Base-by-base conservation (phyloP, 1,140 invertebrate genomes). In the Dreissena polymorpha region DNA sequence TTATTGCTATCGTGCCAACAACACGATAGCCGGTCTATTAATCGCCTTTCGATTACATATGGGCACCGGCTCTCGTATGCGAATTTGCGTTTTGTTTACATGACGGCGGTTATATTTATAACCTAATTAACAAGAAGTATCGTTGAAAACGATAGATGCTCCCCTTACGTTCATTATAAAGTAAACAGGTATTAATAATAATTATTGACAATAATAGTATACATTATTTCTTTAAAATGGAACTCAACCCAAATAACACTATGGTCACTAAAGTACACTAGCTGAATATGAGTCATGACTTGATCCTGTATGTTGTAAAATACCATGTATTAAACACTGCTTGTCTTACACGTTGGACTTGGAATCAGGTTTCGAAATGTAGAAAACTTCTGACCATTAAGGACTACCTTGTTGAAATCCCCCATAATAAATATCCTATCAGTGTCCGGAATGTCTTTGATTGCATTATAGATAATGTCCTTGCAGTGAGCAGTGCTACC, bases 341-440 rank as follows among this genome's bases (percentile, higher is more conserved):
- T 53, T 27, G 73, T 75, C 55, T n/a, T 75, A 51, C 73, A 75
- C 14, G 53, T 75, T 75, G 73, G 55, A 25, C 23, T 27, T 23
- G 2, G 12, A 25, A 75, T 21, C 23, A 39, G 23, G 73, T 21
- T 13, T 51, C 10, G 10, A 27, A 23, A 75, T 55, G n/a, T 27
- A 14, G 14, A 14, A 23, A 67, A 67, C 14, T 29, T 57, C 29
- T 49, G 12, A 53, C 10, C 27, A 29, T 29, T 63, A 63, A 55
- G 27, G 27, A 13, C 16, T 12, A 75, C 49, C 39, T 75, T 18
- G 70, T 72, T 23, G 50, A 72, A 72, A 13, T 72, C 39, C 49
- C 69, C 70, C n/a, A 57, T 29, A 53, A 72, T 72, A 21, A 72
- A 27, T 27, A 75, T 63, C 25, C 25, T 7, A 57, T 72, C 14